These are phyloP conservation scores for Apis florea DNA, from an alignment of 1,140 invertebrate genomes.

Conservation along the genomic window DNA sequence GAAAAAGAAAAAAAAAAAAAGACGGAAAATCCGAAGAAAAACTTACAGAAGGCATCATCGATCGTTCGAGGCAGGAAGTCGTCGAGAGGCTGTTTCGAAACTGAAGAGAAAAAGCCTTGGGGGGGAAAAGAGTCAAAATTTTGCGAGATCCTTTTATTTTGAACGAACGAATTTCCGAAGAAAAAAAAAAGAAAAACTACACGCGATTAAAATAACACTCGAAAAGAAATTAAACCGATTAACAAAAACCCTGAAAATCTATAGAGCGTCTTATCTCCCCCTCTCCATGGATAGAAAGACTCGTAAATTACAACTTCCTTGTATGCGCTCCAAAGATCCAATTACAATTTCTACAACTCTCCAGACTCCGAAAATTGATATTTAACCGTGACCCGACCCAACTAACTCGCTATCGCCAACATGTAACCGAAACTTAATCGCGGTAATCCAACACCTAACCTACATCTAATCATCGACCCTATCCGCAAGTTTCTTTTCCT, in stretches of 20 bases:
- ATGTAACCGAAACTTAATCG: neutral
- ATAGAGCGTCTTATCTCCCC: too few relatives aligned
- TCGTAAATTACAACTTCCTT: too few relatives aligned
- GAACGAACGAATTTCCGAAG: too few relatives aligned
- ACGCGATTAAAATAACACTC: too few relatives aligned
- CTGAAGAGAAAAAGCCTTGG: too few relatives aligned
- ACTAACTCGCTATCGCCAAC: neutral
- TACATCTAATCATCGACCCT: neutral
- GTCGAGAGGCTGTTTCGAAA: neutral
- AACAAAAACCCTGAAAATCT: too few relatives aligned
- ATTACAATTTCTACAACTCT: neutral
- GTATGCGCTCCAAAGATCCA: too few relatives aligned
- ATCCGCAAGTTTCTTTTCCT: neutral
- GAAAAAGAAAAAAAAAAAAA: neutral
- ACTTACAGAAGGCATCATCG: too few relatives aligned
- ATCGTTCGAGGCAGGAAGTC: neutral
- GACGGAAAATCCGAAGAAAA: neutral
- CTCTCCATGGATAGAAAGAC: neutral
- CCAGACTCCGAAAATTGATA: neutral
- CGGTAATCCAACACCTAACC: neutral
- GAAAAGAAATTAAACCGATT: too few relatives aligned
- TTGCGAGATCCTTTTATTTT: too few relatives aligned
- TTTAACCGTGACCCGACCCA: constrained; percentile 6
- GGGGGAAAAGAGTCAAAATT: too few relatives aligned
- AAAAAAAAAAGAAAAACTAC: too few relatives aligned